phyloP scores from a whole-genome alignment of 2,888 invertebrate genomes.

The Liodrosophila aerea region DNA sequence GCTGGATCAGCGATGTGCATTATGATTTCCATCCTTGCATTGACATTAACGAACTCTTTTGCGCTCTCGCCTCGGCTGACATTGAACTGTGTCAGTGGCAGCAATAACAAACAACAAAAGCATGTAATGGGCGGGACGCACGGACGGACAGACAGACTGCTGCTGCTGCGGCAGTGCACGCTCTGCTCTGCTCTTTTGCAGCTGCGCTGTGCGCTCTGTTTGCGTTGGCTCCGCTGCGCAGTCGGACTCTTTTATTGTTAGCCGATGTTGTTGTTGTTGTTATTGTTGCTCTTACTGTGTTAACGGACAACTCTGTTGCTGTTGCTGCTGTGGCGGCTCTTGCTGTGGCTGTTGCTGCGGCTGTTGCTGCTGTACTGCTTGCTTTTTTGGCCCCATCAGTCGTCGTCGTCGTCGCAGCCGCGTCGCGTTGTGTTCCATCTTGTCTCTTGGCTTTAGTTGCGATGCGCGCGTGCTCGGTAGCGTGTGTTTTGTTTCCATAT shows the following conservation, averaged over 20 bases:
- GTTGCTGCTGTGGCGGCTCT: not conserved
- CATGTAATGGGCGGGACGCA: constrained; percentile 60
- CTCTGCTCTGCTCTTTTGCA: constrained; percentile 24
- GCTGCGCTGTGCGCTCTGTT: constrained; percentile 52
- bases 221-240: constrained; percentile 29
- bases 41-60: constrained; percentile 20
- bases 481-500: constrained; percentile 4
- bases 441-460: constrained; percentile 31
- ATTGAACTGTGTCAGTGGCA: constrained; percentile 72
- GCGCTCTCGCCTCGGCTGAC: constrained; percentile 38
- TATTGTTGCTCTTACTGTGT: constrained; percentile 25
- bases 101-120: constrained; percentile 33
- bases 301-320: constrained; percentile 35
- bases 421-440: constrained; percentile 46
- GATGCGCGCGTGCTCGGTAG: constrained; percentile 19
- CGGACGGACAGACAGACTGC: constrained; percentile 33
- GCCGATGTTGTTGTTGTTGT: not conserved
- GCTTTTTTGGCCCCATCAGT: constrained; percentile 43
- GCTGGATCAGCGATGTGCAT: too few species aligned
- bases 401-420: constrained; percentile 47
- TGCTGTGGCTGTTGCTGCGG: not conserved
- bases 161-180: constrained; percentile 23
- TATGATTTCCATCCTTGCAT: too few species aligned
- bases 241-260: not conserved
- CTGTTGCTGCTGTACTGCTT: constrained; percentile 25